Conservation (phyloP, 1,140 invertebrate species). For the Luehdorfia chinensis region DNA sequence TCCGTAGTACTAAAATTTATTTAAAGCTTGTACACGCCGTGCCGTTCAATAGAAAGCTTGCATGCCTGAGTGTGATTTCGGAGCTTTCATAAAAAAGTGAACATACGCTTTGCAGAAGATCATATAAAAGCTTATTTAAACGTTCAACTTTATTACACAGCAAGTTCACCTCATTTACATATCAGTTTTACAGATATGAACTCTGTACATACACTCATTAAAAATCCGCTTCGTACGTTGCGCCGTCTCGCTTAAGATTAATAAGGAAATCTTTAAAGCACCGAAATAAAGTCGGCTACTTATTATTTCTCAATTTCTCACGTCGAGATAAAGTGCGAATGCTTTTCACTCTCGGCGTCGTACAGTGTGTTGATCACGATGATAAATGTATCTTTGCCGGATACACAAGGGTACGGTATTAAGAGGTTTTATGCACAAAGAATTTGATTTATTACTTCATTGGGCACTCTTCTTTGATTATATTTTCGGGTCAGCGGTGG, state of each 20-base stretch:
- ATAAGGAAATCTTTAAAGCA: conserved; percentile 22
- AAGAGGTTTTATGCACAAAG: conserved; percentile 49
- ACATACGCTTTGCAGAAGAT: conserved; percentile 1
- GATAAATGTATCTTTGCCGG: conserved; percentile 42
- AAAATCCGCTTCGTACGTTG: neutral
- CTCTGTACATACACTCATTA: conserved; percentile 1
- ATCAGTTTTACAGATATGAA: conserved; percentile 6
- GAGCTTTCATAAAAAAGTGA: conserved; percentile 8
- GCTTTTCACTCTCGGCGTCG: conserved; percentile 35
- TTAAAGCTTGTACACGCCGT: neutral
- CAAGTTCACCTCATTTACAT: neutral
- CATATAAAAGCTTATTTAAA: conserved; percentile 8
- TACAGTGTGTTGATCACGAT: conserved; percentile 42
- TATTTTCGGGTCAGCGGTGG: conserved; percentile 58
- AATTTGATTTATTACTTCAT: conserved; percentile 67
- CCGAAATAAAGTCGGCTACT: conserved; percentile 23
- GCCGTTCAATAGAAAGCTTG: conserved; percentile 13
- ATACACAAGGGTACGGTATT: conserved; percentile 48
- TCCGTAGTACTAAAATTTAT: neutral
- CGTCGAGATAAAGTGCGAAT: conserved; percentile 33
- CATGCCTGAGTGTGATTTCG: neutral
- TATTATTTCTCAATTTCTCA: conserved; percentile 35
- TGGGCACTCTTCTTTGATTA: conserved; percentile 48
- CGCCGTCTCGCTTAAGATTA: neutral
- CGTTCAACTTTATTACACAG: conserved; percentile 9